Evolutionary conservation across 2,113 vertebrate species (phyloP), one percentile per base, ranked within the genome.

Genomic region (Agelaius phoeniceus): DNA sequence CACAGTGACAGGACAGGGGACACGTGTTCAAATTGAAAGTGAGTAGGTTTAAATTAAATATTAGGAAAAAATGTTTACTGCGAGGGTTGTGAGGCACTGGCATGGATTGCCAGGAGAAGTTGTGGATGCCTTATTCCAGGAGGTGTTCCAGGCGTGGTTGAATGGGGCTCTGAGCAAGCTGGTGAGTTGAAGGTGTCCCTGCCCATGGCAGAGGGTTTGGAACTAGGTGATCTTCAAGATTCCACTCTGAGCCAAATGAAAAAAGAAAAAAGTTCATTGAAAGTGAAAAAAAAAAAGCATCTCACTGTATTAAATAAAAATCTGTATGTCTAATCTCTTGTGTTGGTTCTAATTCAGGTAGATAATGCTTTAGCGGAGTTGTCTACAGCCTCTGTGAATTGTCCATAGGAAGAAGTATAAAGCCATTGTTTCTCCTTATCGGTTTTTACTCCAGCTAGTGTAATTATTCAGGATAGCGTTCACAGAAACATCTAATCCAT

Each of bases 1-100:
- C 27, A 9, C 30, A 54, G 33, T 59, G 46, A 17, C 37, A 46
- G 46, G 28, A 54, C 16, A 48, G 11, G 31, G 11, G 30, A 15
- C 5, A 21, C 0, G 0, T 2, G 2, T 41, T 89, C 26, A 69
- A 48, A 68, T 8, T 62, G 21, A 30, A 67, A 66, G 27, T 35
- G 11, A 48, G 6, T 62, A 48, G 20, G 11, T 4, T 35, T 76
- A 41, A 67, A 76, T 55, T 35, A 55, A 48, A 13, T 55, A 19
- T 22, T 35, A 55, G 26, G 62, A 27, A 48, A 75, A 69, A 62
- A 5, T 62, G 18, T 54, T 82, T 62, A 7, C 11, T 35, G 10
- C 41, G 8, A 35, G 10, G 17, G 11, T 68, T 21, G 17, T 62
- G 48, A 62, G 30, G 21, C 39, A 22, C 48, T 76, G 24, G 16